phyloP scores from a whole-genome alignment of 2,113 vertebrate species.

The Anguilla japonica region DNA sequence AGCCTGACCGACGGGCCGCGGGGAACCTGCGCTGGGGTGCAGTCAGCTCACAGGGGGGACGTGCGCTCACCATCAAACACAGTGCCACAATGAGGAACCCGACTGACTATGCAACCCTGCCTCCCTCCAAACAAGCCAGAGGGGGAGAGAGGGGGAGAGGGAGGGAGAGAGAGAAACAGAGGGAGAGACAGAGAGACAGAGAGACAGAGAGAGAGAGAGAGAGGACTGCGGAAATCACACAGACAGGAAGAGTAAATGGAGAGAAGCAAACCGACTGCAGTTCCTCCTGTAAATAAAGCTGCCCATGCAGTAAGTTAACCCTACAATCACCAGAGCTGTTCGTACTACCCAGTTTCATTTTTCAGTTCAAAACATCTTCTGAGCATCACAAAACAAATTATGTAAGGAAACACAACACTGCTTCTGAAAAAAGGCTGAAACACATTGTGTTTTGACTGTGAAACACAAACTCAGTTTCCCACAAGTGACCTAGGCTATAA shows the following conservation, averaged over 20 bases:
- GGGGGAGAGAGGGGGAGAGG: not conserved
- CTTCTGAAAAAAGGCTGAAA: not conserved
- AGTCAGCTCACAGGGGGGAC: too few species aligned
- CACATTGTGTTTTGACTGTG: too few species aligned
- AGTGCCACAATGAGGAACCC: too few species aligned
- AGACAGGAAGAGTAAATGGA: not conserved
- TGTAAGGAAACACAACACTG: not conserved
- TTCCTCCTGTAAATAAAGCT: not conserved
- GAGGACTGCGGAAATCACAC: not conserved
- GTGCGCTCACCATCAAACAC: too few species aligned
- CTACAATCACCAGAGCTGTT: not conserved
- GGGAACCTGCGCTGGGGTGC: too few species aligned
- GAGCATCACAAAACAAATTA: not conserved
- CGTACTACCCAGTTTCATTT: not conserved
- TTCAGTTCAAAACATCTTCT: not conserved
- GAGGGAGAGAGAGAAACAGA: not conserved
- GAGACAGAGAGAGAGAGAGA: not conserved
- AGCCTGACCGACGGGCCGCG: too few species aligned
- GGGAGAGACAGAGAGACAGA: not conserved
- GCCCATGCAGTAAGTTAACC: not conserved
- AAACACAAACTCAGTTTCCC: too few species aligned
- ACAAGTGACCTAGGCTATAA: too few species aligned
- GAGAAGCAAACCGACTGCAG: not conserved
- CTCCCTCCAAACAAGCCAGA: too few species aligned
- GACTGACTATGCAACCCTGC: not conserved